Evolutionary conservation across 2,113 vertebrate species (phyloP), one percentile per base, ranked within the genome.

Genomic region (Phoxinus phoxinus): DNA sequence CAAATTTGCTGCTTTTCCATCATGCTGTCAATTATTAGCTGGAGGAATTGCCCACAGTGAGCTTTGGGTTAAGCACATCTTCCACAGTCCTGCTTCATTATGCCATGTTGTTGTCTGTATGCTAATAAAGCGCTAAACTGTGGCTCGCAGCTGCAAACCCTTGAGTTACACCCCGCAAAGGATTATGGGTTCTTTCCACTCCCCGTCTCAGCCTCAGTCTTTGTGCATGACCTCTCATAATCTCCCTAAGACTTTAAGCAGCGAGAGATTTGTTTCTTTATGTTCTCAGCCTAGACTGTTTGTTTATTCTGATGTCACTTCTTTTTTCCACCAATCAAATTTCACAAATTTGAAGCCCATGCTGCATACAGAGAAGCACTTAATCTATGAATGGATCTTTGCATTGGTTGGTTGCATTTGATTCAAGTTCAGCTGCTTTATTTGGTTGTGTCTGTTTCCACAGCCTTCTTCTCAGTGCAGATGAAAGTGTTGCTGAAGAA

Each of bases 381-480:
- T n/a, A 80, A 19, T 4, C 37, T 81, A 25, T 27, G 58, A 41
- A 41, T 27, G 37, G 58, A 65, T 81, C 41, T 27, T 13, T 37
- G 15, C 11, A 46, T 8, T 61, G 30, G 23, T 19, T 61, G 3
- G 37, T 71, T 41, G 35, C 11, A 6, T 71, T 41, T n/a, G 35
- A 41, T 71, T 71, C 9, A 41, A 6, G 65, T 27, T 74, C 23
- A 32, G 10, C 12, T 84, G 25, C 19, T 86, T 83, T 58, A 41
- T 48, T 13, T 65, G 46, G 23, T 80, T 81, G 58, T 85, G 25
- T 74, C 86, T 84, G 71, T 83, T 86, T 53, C 44, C 59, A 30
- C 85, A 99, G 98, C 87, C 97, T 99, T 83, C 94, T 99, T 27
- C 96, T 95, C 89, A 97, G 96, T 78, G 87, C 90, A 0, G 94